phyloP scores from a whole-genome alignment of 1,140 invertebrate genomes.

The Lerema accius region DNA sequence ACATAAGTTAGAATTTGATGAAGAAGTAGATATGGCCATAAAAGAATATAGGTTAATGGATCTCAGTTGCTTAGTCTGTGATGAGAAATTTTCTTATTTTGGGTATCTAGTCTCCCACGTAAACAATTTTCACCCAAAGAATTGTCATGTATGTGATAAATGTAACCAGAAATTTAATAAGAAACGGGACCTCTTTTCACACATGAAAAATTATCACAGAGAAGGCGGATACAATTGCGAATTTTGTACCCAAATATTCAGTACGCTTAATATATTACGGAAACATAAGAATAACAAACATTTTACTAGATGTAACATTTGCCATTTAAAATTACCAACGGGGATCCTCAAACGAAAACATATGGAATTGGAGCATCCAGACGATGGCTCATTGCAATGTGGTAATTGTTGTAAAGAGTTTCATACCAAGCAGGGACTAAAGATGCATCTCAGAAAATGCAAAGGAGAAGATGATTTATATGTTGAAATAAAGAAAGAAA shows the following conservation, averaged over 20 bases:
- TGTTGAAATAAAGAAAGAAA: conserved; percentile 59
- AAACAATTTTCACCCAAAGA: conserved; percentile 69
- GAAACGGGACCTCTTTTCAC: conserved; percentile 69
- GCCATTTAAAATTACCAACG: conserved; percentile 64
- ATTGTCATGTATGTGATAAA: conserved; percentile 68
- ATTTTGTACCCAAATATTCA: conserved; percentile 60
- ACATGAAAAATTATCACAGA: conserved; percentile 73
- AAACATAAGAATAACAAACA: conserved; percentile 71
- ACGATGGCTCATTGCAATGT: conserved; percentile 66
- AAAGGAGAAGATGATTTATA: conserved; percentile 55
- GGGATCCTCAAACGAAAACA: conserved; percentile 70
- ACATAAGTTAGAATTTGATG: conserved; percentile 66
- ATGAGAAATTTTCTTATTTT: conserved; percentile 69
- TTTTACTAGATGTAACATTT: conserved; percentile 64
- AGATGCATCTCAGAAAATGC: conserved; percentile 70
- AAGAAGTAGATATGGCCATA: conserved; percentile 65
- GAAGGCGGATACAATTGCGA: conserved; percentile 73
- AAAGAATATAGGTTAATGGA: conserved; percentile 65
- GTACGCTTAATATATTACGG: conserved; percentile 65
- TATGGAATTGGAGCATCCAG: conserved; percentile 69
- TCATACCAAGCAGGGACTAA: conserved; percentile 69
- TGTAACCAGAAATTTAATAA: conserved; percentile 76
- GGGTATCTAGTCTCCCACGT: conserved; percentile 73
- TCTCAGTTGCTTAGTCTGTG: conserved; percentile 58
- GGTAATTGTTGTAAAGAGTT: conserved; percentile 70